Evolutionary conservation across 2,113 vertebrate genomes (phyloP), one percentile per base, ranked within the genome.

Genomic region (Melanerpes aurifrons): DNA sequence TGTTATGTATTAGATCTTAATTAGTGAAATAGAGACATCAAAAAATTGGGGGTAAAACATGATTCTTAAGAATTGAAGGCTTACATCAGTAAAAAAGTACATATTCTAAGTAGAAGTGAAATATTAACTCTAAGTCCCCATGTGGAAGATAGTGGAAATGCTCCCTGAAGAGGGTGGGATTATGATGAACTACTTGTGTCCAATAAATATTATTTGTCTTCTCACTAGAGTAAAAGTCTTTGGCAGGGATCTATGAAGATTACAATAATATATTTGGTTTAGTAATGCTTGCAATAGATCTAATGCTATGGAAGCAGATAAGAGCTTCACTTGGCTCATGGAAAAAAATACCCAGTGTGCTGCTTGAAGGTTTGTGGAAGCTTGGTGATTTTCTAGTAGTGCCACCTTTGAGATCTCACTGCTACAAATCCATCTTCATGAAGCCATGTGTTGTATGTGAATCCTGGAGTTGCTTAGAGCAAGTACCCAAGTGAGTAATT

Each of bases 391-490:
- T 87, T 78, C 35, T 53, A 82, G 17, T 56, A 79, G 57, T 83
- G 79, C 68, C 57, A 70, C 82, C 40, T 82, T 73, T 56, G 58
- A 94, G 77, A 56, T 70, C 48, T 15, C 22, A 70, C 54, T 78
- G 50, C 58, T 92, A 9, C 77, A 82, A 56, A 77, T 79, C 62
- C 40, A 79, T 81, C 86, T 87, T 93, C 72, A 58, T 89, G 28
- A 82, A 74, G 75, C 74, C 25, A 21, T 67, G 7, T 87, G 54
- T 89, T 79, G 15, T 87, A 64, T 86, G 19, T 58, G 31, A 86
- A 92, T 92, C 89, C 62, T 77, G 17, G 53, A 80, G 79, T 67
- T 89, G 31, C 91, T 77, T 66, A 87, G 93, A 86, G 64, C 62
- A 86, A 59, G 62, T 81, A 86, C 77, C 76, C 72, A 87, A 58